phyloP scores from a whole-genome alignment of 1,140 invertebrate species.

The Papilio aristodemus region DNA sequence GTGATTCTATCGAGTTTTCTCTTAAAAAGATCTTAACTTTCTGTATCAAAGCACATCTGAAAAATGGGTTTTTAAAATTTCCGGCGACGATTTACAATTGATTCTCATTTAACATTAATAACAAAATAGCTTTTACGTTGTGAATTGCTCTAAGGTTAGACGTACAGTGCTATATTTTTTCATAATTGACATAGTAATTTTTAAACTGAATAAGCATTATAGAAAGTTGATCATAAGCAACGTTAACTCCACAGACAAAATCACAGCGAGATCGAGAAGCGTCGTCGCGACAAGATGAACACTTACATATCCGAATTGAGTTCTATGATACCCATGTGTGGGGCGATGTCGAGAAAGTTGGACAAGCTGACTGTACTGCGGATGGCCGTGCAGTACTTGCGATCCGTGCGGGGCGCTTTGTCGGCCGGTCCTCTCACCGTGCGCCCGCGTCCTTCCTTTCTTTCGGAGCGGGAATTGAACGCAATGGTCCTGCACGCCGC shows the following conservation, averaged over 20 bases:
- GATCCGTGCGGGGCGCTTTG: slow-evolving; percentile 56
- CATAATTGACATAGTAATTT: too few relatives aligned
- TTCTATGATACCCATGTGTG: slow-evolving; percentile 95
- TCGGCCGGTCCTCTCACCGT: slow-evolving; percentile 58
- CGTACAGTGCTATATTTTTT: too few relatives aligned
- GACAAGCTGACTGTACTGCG: slow-evolving; percentile 96
- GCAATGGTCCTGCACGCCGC: slow-evolving; percentile 89
- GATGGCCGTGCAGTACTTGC: slow-evolving; percentile 96
- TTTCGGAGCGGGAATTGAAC: slow-evolving; percentile 94
- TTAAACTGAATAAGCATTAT: too few relatives aligned
- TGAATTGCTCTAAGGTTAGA: too few relatives aligned
- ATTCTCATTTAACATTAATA: too few relatives aligned
- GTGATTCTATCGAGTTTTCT: too few relatives aligned
- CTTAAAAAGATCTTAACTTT: too few relatives aligned
- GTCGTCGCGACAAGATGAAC: slow-evolving; percentile 97
- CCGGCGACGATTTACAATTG: too few relatives aligned
- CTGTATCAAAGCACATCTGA: too few relatives aligned
- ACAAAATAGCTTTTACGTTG: too few relatives aligned
- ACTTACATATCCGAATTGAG: slow-evolving; percentile 95
- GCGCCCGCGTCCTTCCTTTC: slow-evolving; percentile 89
- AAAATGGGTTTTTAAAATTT: too few relatives aligned
- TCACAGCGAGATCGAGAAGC: slow-evolving; percentile 97
- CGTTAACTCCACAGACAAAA: slow-evolving; percentile 85
- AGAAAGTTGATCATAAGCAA: background rate
- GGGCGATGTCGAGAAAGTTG: slow-evolving; percentile 94